A percentile compares a stretch with the other conserved stretches of the same genome.
These are phyloP conservation scores for Papilio aristodemus DNA, from an alignment of 1,140 invertebrate species.

Conservation along the genomic window DNA sequence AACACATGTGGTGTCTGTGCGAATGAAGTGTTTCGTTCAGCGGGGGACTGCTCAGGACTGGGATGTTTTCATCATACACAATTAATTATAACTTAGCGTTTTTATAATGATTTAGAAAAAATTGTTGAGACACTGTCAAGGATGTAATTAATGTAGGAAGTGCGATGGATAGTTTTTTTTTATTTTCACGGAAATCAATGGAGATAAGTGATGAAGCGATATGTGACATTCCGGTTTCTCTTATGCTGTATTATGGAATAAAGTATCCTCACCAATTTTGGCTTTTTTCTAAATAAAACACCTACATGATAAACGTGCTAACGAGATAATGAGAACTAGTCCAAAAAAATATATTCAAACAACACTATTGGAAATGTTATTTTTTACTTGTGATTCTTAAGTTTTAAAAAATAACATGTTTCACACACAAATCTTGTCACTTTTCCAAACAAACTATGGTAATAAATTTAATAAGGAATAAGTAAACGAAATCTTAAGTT, in stretches of 20 bases:
- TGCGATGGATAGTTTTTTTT: conserved; percentile 72
- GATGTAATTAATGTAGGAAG: conserved; percentile 64
- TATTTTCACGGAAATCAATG: conserved; percentile 73
- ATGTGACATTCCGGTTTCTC: conserved; percentile 82
- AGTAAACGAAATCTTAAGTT: too few relatives aligned
- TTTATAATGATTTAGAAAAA: conserved; percentile 79
- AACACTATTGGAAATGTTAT: too few relatives aligned
- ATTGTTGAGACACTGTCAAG: conserved; percentile 74
- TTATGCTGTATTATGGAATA: conserved; percentile 82
- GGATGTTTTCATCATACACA: conserved; percentile 75
- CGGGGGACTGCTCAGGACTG: conserved; percentile 64
- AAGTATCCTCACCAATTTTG: conserved; percentile 80
- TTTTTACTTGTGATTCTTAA: too few relatives aligned
- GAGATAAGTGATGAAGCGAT: conserved; percentile 69
- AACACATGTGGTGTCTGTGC: conserved; percentile 55
- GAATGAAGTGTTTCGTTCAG: conserved; percentile 59
- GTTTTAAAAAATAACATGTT: too few relatives aligned
- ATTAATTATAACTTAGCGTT: conserved; percentile 80
- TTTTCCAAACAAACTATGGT: too few relatives aligned
- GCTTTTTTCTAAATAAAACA: conserved; percentile 53
- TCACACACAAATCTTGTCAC: too few relatives aligned
- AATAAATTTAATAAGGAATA: too few relatives aligned
- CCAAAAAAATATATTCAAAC: too few relatives aligned
- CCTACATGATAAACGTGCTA: too few relatives aligned
- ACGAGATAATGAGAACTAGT: too few relatives aligned